Conservation (phyloP, 30 jellyfish, hydroid and myxozoan genomes). For the Hydra vulgaris region DNA sequence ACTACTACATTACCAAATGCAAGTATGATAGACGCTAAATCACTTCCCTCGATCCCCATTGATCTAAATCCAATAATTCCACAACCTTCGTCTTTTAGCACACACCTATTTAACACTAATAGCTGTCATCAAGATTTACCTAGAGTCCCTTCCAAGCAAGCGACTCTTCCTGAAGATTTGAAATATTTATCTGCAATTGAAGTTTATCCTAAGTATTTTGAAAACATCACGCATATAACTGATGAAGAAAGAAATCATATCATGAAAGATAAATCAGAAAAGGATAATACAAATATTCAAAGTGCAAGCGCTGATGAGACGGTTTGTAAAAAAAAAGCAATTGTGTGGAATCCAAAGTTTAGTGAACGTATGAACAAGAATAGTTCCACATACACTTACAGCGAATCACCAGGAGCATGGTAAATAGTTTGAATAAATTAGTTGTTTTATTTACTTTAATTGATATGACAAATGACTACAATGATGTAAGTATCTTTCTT, state of each 20-base stretch:
- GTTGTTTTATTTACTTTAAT: no score
- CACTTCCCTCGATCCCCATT: neutral
- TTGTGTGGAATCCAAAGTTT: constrained; percentile 37
- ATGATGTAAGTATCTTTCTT: no score
- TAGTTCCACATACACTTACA: neutral
- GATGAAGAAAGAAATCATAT: constrained; percentile 2
- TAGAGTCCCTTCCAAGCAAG: constrained; percentile 58
- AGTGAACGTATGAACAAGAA: neutral
- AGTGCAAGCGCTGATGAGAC: neutral
- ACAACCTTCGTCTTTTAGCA: constrained; percentile 9
- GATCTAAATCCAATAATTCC: neutral
- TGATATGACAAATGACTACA: no score
- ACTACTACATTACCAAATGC: neutral
- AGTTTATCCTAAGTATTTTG: constrained; percentile 7
- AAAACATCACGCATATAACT: neutral
- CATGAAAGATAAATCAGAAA: neutral
- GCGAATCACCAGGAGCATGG: constrained; percentile 57
- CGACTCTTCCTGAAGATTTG: constrained; percentile 51
- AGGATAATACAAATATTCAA: neutral
- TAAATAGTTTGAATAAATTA: neutral
- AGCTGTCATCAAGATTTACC: constrained; percentile 12
- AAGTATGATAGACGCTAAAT: neutral
- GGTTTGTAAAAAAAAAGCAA: constrained; percentile 17
- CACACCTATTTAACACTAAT: neutral
- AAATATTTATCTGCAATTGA: constrained; percentile 15